phyloP scores from a whole-genome alignment of 2,113 vertebrate genomes.

The Colistium nudipinnis region DNA sequence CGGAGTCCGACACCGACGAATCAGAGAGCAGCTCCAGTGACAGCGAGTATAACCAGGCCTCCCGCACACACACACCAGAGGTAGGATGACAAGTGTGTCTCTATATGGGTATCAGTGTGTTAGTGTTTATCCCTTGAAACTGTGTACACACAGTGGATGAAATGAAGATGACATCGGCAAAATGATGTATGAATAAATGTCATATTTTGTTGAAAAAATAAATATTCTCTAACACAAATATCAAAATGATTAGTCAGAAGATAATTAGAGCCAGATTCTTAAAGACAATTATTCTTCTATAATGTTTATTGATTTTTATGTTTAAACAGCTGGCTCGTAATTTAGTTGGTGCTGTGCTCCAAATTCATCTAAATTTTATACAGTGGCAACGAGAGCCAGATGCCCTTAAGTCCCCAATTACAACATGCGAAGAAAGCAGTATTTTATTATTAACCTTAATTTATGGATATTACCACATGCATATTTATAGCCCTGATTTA shows the following conservation, averaged over 20 bases:
- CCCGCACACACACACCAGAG: constrained; percentile 90
- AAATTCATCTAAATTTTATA: not conserved
- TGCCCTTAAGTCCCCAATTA: not conserved
- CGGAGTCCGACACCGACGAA: constrained; percentile 92
- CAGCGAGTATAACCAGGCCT: constrained; percentile 90
- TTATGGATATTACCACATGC: not conserved
- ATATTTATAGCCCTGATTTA: not conserved
- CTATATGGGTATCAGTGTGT: not conserved
- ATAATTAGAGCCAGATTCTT: too few species aligned
- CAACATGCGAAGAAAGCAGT: not conserved
- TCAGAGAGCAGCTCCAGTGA: constrained; percentile 93
- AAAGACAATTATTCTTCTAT: not conserved
- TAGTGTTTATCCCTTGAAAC: not conserved
- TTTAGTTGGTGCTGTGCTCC: not conserved
- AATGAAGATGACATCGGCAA: not conserved
- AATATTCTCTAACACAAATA: not conserved
- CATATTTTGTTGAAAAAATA: not conserved
- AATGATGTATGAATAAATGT: too few species aligned
- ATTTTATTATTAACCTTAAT: not conserved
- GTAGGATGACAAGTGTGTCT: constrained; percentile 68
- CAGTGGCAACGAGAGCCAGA: not conserved
- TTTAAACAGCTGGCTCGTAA: not conserved
- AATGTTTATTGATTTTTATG: not conserved
- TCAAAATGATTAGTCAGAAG: not conserved
- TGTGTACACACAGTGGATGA: not conserved